Percentiles rank a stretch among this genome's conserved stretches.
Conservation (phyloP, 2,113 vertebrate species). For the Heterotilapia buettikoferi region DNA sequence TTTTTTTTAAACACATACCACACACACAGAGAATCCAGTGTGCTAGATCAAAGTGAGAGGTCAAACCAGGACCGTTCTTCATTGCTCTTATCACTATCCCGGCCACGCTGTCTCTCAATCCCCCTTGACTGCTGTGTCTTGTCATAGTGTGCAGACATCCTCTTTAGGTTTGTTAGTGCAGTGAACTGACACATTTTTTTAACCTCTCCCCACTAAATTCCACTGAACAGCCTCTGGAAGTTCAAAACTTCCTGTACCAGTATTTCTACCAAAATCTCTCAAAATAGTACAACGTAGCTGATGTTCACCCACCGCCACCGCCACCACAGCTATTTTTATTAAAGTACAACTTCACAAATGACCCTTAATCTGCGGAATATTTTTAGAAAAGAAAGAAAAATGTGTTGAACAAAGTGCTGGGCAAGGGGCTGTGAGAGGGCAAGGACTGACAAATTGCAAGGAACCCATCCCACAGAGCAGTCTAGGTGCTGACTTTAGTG, state of each 20-base stretch:
- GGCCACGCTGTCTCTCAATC: not conserved
- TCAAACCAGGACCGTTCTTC: not conserved
- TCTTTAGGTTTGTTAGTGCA: not conserved
- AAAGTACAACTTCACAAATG: not conserved
- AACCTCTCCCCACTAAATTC: not conserved
- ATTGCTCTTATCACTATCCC: not conserved
- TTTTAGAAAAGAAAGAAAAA: not conserved
- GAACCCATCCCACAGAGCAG: not conserved
- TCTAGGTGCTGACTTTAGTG: not conserved
- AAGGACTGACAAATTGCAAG: not conserved
- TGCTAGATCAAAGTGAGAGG: constrained; percentile 2
- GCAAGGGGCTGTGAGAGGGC: not conserved
- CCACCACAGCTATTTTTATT: not conserved
- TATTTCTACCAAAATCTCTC: not conserved
- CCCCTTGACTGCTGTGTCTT: not conserved
- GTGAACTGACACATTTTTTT: not conserved
- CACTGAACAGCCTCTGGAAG: not conserved
- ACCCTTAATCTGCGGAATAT: not conserved
- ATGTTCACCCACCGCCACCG: not conserved
- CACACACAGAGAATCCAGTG: not conserved
- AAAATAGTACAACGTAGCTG: not conserved
- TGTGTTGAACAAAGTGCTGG: not conserved
- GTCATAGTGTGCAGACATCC: not conserved
- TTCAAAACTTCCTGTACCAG: not conserved
- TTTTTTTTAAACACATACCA: not conserved